phyloP scores from a whole-genome alignment of 2,113 vertebrate species.

The Bos indicus region DNA sequence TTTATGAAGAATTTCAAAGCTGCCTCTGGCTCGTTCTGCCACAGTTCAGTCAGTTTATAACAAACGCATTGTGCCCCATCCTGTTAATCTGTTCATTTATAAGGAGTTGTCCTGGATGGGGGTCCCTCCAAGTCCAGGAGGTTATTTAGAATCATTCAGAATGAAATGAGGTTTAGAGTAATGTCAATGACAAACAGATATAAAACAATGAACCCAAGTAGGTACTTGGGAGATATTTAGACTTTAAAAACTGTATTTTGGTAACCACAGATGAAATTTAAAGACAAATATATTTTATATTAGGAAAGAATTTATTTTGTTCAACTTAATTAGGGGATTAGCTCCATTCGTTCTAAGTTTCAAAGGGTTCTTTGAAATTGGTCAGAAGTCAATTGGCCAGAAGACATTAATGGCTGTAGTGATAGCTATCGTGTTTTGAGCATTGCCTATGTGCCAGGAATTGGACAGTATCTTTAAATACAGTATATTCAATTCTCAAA shows the following conservation, averaged over 20 bases:
- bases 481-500: neutral
- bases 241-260: neutral
- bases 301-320: neutral
- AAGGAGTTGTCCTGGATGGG: neutral
- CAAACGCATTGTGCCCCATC: neutral
- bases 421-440: neutral
- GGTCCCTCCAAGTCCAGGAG: neutral
- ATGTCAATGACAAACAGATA: neutral
- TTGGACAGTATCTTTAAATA: neutral
- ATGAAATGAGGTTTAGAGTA: neutral
- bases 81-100: neutral
- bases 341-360: neutral
- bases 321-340: neutral
- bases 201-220: neutral
- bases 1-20: neutral
- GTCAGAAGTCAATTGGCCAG: neutral
- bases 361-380: conserved; percentile 28
- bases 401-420: neutral
- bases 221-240: neutral
- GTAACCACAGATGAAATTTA: neutral
- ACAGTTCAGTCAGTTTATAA: neutral
- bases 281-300: neutral
- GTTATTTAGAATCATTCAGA: conserved; percentile 1
- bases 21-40: neutral
- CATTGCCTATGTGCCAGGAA: neutral